Percentiles rank a stretch among this genome's conserved stretches.
Evolutionary conservation across 2,888 invertebrate species (phyloP).

Genomic region (Theretra japonica): DNA sequence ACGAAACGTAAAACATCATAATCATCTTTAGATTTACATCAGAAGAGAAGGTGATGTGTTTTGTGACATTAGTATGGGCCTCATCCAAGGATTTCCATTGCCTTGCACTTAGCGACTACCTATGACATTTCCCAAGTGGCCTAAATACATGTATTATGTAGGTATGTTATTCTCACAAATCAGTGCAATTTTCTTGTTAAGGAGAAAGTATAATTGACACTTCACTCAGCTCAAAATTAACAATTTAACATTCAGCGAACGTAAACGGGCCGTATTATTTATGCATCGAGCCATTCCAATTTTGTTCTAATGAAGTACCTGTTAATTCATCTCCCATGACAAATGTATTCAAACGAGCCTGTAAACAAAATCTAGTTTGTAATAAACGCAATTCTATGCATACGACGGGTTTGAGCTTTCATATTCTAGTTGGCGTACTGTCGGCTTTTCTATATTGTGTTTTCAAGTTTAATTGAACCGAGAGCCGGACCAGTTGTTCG

Average conservation of each 20-base stretch:
- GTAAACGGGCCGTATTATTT: constrained; percentile 7
- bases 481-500: constrained; percentile 8
- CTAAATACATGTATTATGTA: too few species aligned
- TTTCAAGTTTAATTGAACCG: constrained; percentile 17
- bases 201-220: constrained; percentile 1
- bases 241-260: constrained; percentile 17
- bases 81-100: too few species aligned
- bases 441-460: constrained; percentile 21
- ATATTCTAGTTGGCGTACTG: constrained; percentile 19
- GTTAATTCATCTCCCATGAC: constrained; percentile 23
- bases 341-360: constrained; percentile 23
- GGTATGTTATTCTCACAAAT: neutral
- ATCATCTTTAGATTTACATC: too few species aligned
- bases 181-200: neutral
- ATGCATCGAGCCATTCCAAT: constrained; percentile 24
- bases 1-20: too few species aligned
- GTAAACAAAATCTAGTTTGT: constrained; percentile 25
- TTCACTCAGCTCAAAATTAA: neutral
- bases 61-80: too few species aligned
- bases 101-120: too few species aligned
- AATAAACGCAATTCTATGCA: constrained; percentile 15
- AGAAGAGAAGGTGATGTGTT: too few species aligned
- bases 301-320: constrained; percentile 26
- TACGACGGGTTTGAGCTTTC: constrained; percentile 3
- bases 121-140: too few species aligned